Evolutionary conservation across 2,888 invertebrate genomes (phyloP), one percentile per base, ranked within the genome.

Genomic region (Harpagoxenus sublaevis): DNA sequence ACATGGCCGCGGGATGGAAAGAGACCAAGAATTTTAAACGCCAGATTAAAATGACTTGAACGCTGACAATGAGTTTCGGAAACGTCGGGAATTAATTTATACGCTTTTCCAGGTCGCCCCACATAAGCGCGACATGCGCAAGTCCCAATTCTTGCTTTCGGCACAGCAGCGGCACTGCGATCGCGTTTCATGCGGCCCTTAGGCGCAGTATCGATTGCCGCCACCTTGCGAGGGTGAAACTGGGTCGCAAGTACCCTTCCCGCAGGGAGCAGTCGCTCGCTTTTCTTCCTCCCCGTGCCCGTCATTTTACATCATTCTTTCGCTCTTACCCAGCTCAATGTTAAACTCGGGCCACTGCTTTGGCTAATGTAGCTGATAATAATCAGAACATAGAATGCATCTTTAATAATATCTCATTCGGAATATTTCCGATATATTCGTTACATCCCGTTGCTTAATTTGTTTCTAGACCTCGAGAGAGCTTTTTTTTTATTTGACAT

Each of bases 231-330:
- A 92, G 93, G 93, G 89, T 92, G 92, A 93, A 94, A 94, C 93
- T 94, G 91, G 94, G 94, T 94, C 94, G 94, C 93, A 94, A 93
- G 89, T 91, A 91, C 89, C 91, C 91, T 91, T 90, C 88, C 84
- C 84, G 84, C 78, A 71, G 86, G 89, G 88, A 85, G 53, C 79
- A 84, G 84, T 60, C 35, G 53, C 73, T 60, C 23, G 42, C 55
- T 48, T 66, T 42, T 3, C 35, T 18, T 39, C 48, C 48, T 51
- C 23, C 57, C 3, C 23, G 10, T 23, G 45, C 57, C 35, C 57
- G 39, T 48, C 57, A 51, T 68, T 78, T 78, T 55, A 51, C n/a
- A 53, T 45, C 8, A 18, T 68, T 53, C 31, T 53, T 42, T 78
- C 42, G 15, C 28, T 78, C 51, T 77, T 39, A 39, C 23, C 42